Percentiles rank a stretch among this genome's conserved stretches.
These are phyloP conservation scores for Drosophila malerkotliana DNA, from an alignment of 1,140 invertebrate species.

Conservation along the genomic window DNA sequence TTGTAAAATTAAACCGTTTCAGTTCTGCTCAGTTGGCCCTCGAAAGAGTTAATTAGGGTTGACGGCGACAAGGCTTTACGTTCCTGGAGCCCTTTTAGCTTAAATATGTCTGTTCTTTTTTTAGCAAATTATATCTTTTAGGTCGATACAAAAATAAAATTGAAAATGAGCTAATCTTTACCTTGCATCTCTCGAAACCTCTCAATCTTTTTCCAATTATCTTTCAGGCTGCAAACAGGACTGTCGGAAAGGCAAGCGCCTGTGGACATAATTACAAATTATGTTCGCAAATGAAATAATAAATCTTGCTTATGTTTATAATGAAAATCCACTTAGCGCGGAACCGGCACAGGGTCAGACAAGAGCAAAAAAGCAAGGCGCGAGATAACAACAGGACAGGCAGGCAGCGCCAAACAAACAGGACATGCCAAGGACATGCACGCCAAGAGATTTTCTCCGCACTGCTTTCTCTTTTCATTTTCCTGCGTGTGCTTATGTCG, in stretches of 20 bases:
- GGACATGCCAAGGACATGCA: constrained; percentile 34
- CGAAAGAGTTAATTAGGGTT: constrained; percentile 55
- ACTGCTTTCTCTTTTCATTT: neutral
- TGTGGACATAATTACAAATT: constrained; percentile 60
- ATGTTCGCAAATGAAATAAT: constrained; percentile 65
- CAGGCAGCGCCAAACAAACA: constrained; percentile 20
- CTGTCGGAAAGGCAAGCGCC: constrained; percentile 39
- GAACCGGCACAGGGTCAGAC: constrained; percentile 2
- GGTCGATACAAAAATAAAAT: neutral
- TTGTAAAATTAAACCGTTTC: neutral
- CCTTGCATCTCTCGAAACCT: neutral
- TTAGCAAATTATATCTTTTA: too few species aligned
- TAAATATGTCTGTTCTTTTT: neutral
- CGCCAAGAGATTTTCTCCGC: neutral
- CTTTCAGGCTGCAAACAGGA: neutral
- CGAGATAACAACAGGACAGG: constrained; percentile 34
- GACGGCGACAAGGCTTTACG: constrained; percentile 43
- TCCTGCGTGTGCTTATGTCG: constrained; percentile 18
- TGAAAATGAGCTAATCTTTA: neutral
- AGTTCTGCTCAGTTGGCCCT: neutral
- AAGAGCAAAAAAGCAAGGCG: constrained; percentile 6
- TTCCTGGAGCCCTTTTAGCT: constrained; percentile 4
- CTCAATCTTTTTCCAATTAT: neutral
- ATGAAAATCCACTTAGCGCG: constrained; percentile 62
- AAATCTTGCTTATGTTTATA: constrained; percentile 60